phyloP scores from a whole-genome alignment of 1,140 invertebrate genomes.

The Episyrphus balteatus region DNA sequence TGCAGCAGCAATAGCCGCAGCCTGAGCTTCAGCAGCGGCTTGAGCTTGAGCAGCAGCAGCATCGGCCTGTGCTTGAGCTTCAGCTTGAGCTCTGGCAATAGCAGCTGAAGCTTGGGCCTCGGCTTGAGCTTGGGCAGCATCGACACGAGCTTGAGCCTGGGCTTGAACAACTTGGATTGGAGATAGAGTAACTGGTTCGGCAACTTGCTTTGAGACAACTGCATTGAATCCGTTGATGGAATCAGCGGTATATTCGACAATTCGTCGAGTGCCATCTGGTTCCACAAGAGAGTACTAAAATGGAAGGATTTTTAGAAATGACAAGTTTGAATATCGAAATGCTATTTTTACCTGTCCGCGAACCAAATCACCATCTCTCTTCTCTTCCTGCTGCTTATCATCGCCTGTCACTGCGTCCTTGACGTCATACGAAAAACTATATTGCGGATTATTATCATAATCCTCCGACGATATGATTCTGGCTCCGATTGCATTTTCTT shows the following conservation, averaged over 20 bases:
- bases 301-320: background rate
- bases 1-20: slow-evolving; percentile 17
- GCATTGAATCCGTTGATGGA: slow-evolving; percentile 45
- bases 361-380: slow-evolving; percentile 42
- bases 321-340: background rate
- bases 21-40: slow-evolving; percentile 19
- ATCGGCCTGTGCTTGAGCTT: slow-evolving; percentile 14
- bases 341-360: slow-evolving; percentile 31
- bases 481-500: slow-evolving; percentile 13
- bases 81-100: slow-evolving; percentile 1
- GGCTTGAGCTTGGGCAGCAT: slow-evolving; percentile 29
- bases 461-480: slow-evolving; percentile 31
- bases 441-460: slow-evolving; percentile 44
- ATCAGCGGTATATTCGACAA: slow-evolving; percentile 45
- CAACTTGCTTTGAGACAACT: slow-evolving; percentile 43
- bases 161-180: slow-evolving; percentile 6
- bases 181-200: slow-evolving; percentile 14
- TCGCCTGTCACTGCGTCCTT: slow-evolving; percentile 43
- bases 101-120: slow-evolving; percentile 8
- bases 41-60: slow-evolving; percentile 12
- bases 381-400: slow-evolving; percentile 42
- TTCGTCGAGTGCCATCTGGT: slow-evolving; percentile 44
- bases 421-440: slow-evolving; percentile 40
- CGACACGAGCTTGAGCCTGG: slow-evolving; percentile 11
- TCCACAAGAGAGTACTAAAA: slow-evolving; percentile 43